Conservation (phyloP, 1,140 invertebrate species). For the Pinna nobilis region DNA sequence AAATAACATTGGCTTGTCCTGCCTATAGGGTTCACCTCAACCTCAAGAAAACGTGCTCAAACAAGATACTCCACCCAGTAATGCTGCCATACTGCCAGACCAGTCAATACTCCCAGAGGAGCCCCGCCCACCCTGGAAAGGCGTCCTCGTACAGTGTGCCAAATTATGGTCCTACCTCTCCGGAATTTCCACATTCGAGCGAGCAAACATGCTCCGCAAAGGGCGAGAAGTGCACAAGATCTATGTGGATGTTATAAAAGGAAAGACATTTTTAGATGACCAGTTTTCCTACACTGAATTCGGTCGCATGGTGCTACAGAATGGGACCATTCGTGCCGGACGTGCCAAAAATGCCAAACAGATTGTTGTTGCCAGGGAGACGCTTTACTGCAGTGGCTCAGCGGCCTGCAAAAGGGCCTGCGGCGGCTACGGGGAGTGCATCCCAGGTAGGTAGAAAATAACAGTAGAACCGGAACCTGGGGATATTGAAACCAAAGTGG, state of each 20-base stretch:
- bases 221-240: constrained; percentile 70
- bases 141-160: constrained; percentile 62
- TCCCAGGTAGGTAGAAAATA: constrained; percentile 52
- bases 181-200: constrained; percentile 60
- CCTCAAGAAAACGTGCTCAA: too few species aligned
- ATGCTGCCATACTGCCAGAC: constrained; percentile 7
- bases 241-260: constrained; percentile 68
- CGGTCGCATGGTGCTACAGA: constrained; percentile 65
- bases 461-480: neutral
- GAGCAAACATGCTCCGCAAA: constrained; percentile 68
- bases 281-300: constrained; percentile 68
- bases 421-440: constrained; percentile 66
- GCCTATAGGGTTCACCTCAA: too few species aligned
- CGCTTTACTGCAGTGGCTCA: constrained; percentile 67
- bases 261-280: constrained; percentile 67
- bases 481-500: too few species aligned
- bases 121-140: constrained; percentile 55
- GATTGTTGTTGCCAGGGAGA: constrained; percentile 68
- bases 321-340: constrained; percentile 65
- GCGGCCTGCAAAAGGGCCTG: constrained; percentile 65
- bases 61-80: too few species aligned
- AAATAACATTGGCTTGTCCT: too few species aligned
- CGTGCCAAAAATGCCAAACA: constrained; percentile 67
- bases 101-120: constrained; percentile 19
- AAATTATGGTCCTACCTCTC: constrained; percentile 65